phyloP scores from a whole-genome alignment of 2,113 vertebrate species.

The human (Homo sapiens) region DNA sequence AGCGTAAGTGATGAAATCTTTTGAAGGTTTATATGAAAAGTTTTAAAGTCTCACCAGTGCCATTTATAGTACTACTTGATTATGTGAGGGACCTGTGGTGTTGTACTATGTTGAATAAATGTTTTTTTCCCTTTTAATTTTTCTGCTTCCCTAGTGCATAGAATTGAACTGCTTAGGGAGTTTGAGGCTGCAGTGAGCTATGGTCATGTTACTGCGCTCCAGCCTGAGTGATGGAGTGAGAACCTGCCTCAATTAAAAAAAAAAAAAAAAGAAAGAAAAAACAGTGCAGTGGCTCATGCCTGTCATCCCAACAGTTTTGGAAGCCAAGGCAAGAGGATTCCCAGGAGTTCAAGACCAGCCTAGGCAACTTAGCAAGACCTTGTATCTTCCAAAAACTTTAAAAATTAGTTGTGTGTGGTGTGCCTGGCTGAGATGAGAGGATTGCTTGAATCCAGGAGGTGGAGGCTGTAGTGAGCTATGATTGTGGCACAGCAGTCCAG shows the following conservation, averaged over 20 bases:
- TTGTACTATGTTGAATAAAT: not conserved
- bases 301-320: too few relatives aligned
- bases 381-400: not conserved
- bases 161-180: not conserved
- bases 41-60: not conserved
- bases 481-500: too few relatives aligned
- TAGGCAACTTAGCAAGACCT: not conserved
- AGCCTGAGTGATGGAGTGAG: not conserved
- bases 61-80: not conserved
- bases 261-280: too few relatives aligned
- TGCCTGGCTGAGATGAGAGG: too few relatives aligned
- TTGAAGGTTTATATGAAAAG: not conserved
- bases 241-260: too few relatives aligned
- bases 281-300: too few relatives aligned
- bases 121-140: not conserved
- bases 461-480: too few relatives aligned
- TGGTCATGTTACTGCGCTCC: not conserved
- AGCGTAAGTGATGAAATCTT: conserved; percentile 89
- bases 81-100: not conserved
- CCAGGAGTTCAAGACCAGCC: too few relatives aligned
- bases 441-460: too few relatives aligned
- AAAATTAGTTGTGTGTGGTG: not conserved
- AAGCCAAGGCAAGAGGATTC: too few relatives aligned
- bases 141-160: not conserved
- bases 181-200: not conserved